Percentiles rank a stretch among this genome's conserved stretches.
Conservation (phyloP, 1,140 invertebrate genomes). For the Tetranychus urticae region DNA sequence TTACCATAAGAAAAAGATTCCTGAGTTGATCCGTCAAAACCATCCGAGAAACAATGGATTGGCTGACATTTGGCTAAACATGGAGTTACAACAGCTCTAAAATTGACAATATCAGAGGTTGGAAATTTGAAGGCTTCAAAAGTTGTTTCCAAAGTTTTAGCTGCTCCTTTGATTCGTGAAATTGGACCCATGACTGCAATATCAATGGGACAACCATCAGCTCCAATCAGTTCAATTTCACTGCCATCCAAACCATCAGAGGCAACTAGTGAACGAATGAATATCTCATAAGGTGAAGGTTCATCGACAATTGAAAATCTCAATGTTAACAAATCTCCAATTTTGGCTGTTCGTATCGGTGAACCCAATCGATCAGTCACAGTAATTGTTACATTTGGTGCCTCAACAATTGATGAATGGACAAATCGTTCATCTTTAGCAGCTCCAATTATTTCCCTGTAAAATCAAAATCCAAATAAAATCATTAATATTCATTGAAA, state of each 20-base stretch:
- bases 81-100: slow-evolving; percentile 67
- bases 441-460: background rate
- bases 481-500: background rate
- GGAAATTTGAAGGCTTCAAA: slow-evolving; percentile 91
- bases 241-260: slow-evolving; percentile 71
- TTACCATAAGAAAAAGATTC: background rate
- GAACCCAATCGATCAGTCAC: slow-evolving; percentile 34
- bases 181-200: slow-evolving; percentile 70
- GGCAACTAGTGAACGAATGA: slow-evolving; percentile 69
- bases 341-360: slow-evolving; percentile 23
- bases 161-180: slow-evolving; percentile 21
- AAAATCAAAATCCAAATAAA: background rate
- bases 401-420: slow-evolving; percentile 43
- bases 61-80: slow-evolving; percentile 75
- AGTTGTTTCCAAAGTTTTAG: slow-evolving; percentile 25
- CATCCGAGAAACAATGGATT: slow-evolving; percentile 15
- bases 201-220: slow-evolving; percentile 57
- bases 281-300: slow-evolving; percentile 66
- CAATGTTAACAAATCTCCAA: slow-evolving; percentile 43
- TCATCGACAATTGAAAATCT: slow-evolving; percentile 66
- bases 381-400: slow-evolving; percentile 77
- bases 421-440: slow-evolving; percentile 9
- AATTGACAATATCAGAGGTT: slow-evolving; percentile 76
- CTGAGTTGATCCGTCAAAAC: background rate
- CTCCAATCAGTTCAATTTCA: slow-evolving; percentile 57